Evolutionary conservation across 2,888 invertebrate genomes (phyloP), one percentile per base, ranked within the genome.

Genomic region (Trissolcus brochymenae): DNA sequence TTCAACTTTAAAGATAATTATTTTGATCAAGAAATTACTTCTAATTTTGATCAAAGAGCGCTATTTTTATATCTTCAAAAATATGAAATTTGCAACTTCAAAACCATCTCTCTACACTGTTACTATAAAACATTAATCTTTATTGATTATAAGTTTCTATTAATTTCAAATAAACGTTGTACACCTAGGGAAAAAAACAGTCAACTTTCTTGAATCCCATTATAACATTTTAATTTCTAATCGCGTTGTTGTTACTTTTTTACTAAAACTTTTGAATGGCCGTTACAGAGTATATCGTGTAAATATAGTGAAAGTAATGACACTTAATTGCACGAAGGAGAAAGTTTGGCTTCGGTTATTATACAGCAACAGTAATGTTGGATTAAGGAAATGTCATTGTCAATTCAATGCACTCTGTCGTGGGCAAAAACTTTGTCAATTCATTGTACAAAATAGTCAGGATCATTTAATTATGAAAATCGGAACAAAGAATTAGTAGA

Each of bases 251-350:
- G 16, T 16, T 46, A 46, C 16, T 46, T n/a, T 46, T 43, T 43
- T 43, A 43, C 16, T 35, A 9, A 3, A 46, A 46, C 14, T 46
- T 46, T 16, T 46, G 14, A 46, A 46, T 46, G 16, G 46, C 46
- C 46, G 46, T 46, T n/a, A 16, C 46, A 35, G 35, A 35, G 57
- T 29, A 21, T 54, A 35, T 16, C 43, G 54, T 46, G 59, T 29
- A 46, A 67, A 41, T 14, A 54, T 17, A 60, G 59, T 67, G 67
- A 67, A 60, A 67, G 59, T 59, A 43, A n/a, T 16, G 41, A 59
- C 53, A 14, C 53, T 67, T 67, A 59, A 53, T 59, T 67, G 43
- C 40, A 51, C 14, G 43, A 59, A 67, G 51, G 57, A 67, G 66
- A 67, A 67, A 67, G 51, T 67, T 56, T 11, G 41, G 50, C 41